Percentiles rank a stretch among this genome's conserved stretches.
Conservation (phyloP, 2,113 vertebrate species). For the Etia nguti region DNA sequence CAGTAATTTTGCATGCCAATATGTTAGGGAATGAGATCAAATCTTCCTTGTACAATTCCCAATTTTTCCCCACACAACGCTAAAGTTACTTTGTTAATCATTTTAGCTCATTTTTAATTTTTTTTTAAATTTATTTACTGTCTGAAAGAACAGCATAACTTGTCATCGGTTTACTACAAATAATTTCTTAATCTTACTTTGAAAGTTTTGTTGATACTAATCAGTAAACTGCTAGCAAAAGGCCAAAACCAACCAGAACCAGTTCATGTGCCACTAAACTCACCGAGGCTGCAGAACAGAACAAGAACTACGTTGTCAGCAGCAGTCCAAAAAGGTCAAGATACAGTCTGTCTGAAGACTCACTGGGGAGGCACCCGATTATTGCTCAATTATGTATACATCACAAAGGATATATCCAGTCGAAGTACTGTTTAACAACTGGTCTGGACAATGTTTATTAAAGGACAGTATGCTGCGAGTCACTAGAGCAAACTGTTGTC, state of each 20-base stretch:
- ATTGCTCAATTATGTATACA: not conserved
- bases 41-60: not conserved
- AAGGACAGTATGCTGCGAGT: not conserved
- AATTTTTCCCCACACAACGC: not conserved
- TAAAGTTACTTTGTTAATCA: not conserved
- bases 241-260: not conserved
- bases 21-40: not conserved
- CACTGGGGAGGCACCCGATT: not conserved
- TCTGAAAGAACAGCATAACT: not conserved
- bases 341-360: not conserved
- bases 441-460: not conserved
- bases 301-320: not conserved
- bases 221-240: not conserved
- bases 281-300: not conserved
- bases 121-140: not conserved
- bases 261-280: not conserved
- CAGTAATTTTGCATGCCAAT: not conserved
- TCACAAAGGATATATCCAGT: not conserved
- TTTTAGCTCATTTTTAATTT: not conserved
- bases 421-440: too few relatives aligned
- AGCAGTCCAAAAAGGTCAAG: not conserved
- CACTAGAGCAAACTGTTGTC: not conserved
- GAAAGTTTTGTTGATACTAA: not conserved
- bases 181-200: not conserved
- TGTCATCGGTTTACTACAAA: not conserved